Evolutionary conservation across 2,888 invertebrate genomes (phyloP).

Genomic region (Trisateles emortualis): DNA sequence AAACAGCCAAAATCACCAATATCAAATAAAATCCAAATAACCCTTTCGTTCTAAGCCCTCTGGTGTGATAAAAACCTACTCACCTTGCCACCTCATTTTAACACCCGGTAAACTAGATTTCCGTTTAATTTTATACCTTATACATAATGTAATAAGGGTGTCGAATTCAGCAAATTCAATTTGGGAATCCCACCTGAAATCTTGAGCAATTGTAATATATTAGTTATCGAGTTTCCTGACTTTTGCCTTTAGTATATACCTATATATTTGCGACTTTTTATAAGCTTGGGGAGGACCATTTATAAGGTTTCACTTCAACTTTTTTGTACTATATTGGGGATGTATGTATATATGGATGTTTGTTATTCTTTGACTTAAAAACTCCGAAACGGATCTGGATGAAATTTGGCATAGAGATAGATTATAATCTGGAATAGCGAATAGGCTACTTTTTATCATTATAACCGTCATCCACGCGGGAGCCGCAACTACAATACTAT

Average conservation of each 20-base stretch:
- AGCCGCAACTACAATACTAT: too few relatives aligned
- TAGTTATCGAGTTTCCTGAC: conserved; percentile 40
- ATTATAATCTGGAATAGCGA: too few relatives aligned
- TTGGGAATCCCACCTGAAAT: conserved; percentile 18
- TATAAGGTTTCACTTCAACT: conserved; percentile 20
- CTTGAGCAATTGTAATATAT: conserved; percentile 38
- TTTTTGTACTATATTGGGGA: conserved; percentile 13
- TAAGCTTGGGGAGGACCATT: conserved; percentile 15
- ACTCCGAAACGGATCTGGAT: too few relatives aligned
- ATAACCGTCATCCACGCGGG: too few relatives aligned
- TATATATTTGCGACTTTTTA: conserved; percentile 26
- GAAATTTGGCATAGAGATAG: too few relatives aligned
- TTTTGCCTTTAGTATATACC: conserved; percentile 21
- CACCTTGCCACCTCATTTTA: conserved; percentile 2
- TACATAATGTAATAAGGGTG: conserved; percentile 28
- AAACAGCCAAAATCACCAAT: conserved; percentile 6
- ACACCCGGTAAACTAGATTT: conserved; percentile 17
- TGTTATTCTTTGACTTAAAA: neutral
- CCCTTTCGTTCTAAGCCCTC: conserved; percentile 13
- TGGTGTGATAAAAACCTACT: conserved; percentile 31
- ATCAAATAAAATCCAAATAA: conserved; percentile 19
- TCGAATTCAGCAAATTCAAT: conserved; percentile 23
- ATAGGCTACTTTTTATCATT: too few relatives aligned
- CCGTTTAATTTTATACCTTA: conserved; percentile 29
- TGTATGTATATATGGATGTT: conserved; percentile 8